These are phyloP conservation scores for Pao palembangensis DNA, from an alignment of 2,113 vertebrate genomes.

Conservation along the genomic window DNA sequence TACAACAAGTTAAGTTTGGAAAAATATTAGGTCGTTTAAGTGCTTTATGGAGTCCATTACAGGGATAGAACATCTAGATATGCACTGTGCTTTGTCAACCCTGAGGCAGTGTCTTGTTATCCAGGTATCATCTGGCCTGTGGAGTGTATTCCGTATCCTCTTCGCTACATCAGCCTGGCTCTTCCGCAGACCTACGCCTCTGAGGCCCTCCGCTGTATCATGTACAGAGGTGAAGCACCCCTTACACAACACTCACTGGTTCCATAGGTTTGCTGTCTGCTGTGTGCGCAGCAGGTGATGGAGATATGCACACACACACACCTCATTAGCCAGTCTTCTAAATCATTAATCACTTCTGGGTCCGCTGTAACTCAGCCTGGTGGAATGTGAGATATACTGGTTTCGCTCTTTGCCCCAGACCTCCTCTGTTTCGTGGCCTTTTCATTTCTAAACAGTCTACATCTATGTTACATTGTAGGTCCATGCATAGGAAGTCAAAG, in stretches of 20 bases:
- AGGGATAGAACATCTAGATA: not conserved
- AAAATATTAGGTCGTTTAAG: not conserved
- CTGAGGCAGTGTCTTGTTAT: conserved; percentile 8
- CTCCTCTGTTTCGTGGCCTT: conserved; percentile 21
- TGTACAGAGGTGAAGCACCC: conserved; percentile 74
- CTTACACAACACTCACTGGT: conserved; percentile 22
- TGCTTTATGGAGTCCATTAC: not conserved
- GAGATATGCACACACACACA: not conserved
- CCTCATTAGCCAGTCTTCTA: conserved; percentile 11
- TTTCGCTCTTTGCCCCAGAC: conserved; percentile 18
- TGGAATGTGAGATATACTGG: conserved; percentile 16
- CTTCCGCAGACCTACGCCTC: conserved; percentile 79
- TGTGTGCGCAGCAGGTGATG: not conserved
- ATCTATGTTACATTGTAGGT: conserved; percentile 14
- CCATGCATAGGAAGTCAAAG: conserved; percentile 36
- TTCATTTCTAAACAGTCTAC: conserved; percentile 17
- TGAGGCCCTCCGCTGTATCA: conserved; percentile 77
- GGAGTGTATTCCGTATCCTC: conserved; percentile 79
- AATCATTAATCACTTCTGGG: conserved; percentile 47
- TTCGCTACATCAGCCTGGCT: conserved; percentile 74
- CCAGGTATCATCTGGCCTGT: conserved; percentile 79
- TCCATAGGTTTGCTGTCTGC: not conserved
- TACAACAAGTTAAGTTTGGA: not conserved
- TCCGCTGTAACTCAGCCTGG: conserved; percentile 29
- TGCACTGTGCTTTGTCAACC: not conserved